Base-by-base conservation (phyloP, 2,888 invertebrate species). In the Dendrolimus houi region DNA sequence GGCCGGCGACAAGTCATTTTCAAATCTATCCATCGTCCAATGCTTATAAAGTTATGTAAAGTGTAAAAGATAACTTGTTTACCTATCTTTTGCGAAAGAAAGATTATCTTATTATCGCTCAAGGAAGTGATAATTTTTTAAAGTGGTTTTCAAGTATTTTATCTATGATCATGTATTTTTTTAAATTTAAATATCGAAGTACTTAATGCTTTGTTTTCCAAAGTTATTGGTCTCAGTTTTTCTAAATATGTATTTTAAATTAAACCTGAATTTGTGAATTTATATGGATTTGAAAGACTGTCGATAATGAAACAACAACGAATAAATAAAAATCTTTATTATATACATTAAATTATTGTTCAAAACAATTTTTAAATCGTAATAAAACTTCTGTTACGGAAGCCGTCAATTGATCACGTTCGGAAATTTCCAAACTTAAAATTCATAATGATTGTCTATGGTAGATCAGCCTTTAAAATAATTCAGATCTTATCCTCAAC, bases 251-350 rank as follows among this genome's bases (percentile, higher is more conserved):
- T 29, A 29, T 29, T 6, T 29, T 3, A 6, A 29, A 29, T 6
- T 29, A 29, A 29, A 29, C 29, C 29, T 29, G 3, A 29, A 29
- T 29, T 29, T 3, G 29, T 29, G 29, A 6, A 29, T 29, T 29
- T 29, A 14, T 29, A 6, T 29, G 29, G 29, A 29, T 29, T 29
- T 29, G 29, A 29, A 29, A 29, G 14, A 14, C 0, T 29, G 6
- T 29, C 3, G 29, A 29, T 54, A 47, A 60, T 55, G 56, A 72
- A 75, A 74, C 65, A 62, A 63, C 59, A 56, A 63, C 55, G 63
- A 74, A 79, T 88, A 88, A 87, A 88, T 88, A 88, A 84, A 86
- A 85, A 81, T 81, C 81, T 89, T 87, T 89, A 88, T 87, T 89
- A 85, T 86, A 86, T 86, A 87, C 87, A 87, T 87, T 88, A 85